Percentiles rank a stretch among this genome's conserved stretches.
Evolutionary conservation across 2,797 vertebrate species (phyloP).

Genomic region (Sebastes goodei): DNA sequence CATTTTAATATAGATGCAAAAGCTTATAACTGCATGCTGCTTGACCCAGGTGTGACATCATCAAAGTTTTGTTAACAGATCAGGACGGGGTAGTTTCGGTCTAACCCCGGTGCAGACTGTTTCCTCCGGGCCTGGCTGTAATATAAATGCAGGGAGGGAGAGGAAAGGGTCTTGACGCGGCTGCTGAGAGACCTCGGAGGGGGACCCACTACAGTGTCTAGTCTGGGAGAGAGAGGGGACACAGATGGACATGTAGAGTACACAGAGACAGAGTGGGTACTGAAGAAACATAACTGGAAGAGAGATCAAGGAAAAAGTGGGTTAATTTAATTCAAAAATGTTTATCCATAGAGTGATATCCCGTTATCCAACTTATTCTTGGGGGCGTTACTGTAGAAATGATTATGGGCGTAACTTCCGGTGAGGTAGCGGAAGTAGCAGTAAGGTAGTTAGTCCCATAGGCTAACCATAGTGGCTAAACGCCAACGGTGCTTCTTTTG

Average conservation of each 20-base stretch:
- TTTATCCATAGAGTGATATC: neutral
- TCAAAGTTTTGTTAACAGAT: slow-evolving; percentile 28
- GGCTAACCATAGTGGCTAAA: rapidly evolving
- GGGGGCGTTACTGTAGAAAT: no score
- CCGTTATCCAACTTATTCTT: neutral
- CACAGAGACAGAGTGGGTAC: neutral
- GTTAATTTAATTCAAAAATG: neutral
- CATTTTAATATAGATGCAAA: neutral
- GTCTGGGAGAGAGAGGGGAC: slow-evolving; percentile 70
- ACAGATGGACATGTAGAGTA: slow-evolving; percentile 35
- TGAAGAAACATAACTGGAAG: neutral
- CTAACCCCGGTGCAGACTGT: slow-evolving; percentile 70
- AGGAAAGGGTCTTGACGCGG: slow-evolving; percentile 75
- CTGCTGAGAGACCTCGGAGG: slow-evolving; percentile 69
- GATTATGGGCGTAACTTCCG: no score
- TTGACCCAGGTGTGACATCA: slow-evolving; percentile 33
- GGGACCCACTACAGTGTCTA: slow-evolving; percentile 79
- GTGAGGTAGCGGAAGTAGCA: no score
- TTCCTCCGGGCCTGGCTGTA: slow-evolving; percentile 78
- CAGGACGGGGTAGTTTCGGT: slow-evolving; percentile 15
- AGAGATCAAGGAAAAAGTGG: neutral
- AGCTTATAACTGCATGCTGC: neutral
- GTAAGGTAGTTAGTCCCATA: no score
- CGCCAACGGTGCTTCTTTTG: no score
- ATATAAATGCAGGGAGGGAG: slow-evolving; percentile 80